Percentiles rank a stretch among this genome's conserved stretches.
These are phyloP conservation scores for Actinia equina DNA, from an alignment of 64 coral and sea anemone genomes.

Conservation along the genomic window DNA sequence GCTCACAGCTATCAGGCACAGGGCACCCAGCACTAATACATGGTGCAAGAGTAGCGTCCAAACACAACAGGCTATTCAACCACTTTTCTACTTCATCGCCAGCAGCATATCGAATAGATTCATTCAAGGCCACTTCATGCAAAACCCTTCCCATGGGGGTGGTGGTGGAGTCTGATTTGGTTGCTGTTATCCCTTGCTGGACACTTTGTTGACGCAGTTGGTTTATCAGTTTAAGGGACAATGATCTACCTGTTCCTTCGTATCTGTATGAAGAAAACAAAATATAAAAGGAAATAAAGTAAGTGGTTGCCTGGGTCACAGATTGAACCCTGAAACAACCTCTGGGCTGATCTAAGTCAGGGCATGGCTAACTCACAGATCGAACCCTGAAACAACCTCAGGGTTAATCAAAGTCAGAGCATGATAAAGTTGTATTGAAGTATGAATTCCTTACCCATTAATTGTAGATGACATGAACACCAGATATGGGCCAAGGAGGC, in stretches of 20 bases:
- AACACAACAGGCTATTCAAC: conserved; percentile 80
- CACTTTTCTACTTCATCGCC: conserved; percentile 84
- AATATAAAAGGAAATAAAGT: not conserved
- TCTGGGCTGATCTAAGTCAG: too few species aligned
- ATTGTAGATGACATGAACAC: conserved; percentile 94
- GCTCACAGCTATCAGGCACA: conserved; percentile 87
- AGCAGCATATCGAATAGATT: conserved; percentile 92
- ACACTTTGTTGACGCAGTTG: conserved; percentile 87
- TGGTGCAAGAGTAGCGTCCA: conserved; percentile 89
- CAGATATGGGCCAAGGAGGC: conserved; percentile 88
- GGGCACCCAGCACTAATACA: conserved; percentile 73
- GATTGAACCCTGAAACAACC: not conserved
- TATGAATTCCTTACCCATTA: conserved; percentile 67
- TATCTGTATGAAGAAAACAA: conserved; percentile 47
- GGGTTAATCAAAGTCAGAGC: not conserved
- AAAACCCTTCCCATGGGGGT: conserved; percentile 65
- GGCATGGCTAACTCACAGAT: too few species aligned
- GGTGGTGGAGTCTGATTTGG: conserved; percentile 35
- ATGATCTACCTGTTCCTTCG: conserved; percentile 91
- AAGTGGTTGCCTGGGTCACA: not conserved
- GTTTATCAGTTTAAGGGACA: conserved; percentile 89
- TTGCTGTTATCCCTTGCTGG: conserved; percentile 36
- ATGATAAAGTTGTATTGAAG: not conserved
- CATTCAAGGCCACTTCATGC: conserved; percentile 76
- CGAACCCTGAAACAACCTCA: too few species aligned